A percentile compares a stretch with the other conserved stretches of the same genome.
Conservation (phyloP, 2,113 vertebrate species). For the Manacus vitellinus region DNA sequence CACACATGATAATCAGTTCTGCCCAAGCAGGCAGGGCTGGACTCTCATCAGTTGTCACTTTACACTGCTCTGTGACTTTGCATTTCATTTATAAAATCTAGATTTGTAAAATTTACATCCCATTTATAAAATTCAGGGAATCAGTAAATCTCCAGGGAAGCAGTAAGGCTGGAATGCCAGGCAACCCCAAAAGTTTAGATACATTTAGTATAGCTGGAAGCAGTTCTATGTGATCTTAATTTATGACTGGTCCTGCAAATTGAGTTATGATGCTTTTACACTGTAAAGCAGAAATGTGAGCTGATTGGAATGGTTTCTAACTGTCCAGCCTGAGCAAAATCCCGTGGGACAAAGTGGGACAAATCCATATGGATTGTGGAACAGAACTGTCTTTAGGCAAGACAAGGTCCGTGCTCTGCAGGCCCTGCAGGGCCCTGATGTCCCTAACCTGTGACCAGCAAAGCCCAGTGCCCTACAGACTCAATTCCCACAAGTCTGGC, state of each 20-base stretch:
- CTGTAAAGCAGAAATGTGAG: background rate
- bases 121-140: background rate
- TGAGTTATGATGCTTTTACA: background rate
- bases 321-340: background rate
- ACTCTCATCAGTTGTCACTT: background rate
- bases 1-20: background rate
- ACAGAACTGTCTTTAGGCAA: background rate
- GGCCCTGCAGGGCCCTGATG: background rate
- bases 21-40: background rate
- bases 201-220: background rate
- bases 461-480: background rate
- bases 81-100: background rate
- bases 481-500: background rate
- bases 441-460: rapidly evolving
- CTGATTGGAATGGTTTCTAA: background rate
- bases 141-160: background rate
- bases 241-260: background rate
- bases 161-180: background rate
- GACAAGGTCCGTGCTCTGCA: background rate
- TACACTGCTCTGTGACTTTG: background rate
- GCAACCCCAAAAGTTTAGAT: background rate
- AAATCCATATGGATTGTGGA: background rate
- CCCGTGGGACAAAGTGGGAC: background rate
- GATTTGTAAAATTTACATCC: background rate
- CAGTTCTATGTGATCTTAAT: background rate